These are phyloP conservation scores for Hydrocynus forskahlii DNA, from an alignment of 2,797 vertebrate species.

Conservation along the genomic window DNA sequence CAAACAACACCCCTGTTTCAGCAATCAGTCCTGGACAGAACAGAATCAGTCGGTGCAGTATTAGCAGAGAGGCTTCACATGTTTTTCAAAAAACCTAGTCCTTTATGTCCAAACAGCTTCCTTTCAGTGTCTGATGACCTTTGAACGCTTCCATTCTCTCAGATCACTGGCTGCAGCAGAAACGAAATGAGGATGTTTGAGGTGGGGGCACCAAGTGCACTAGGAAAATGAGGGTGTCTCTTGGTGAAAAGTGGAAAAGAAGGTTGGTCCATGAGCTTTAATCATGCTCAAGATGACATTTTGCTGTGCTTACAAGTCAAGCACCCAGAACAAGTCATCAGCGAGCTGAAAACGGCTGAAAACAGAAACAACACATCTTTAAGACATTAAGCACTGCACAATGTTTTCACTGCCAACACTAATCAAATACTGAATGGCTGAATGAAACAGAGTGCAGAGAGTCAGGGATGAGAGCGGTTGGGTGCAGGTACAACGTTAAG, in stretches of 20 bases:
- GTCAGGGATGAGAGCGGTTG: slow-evolving; percentile 1
- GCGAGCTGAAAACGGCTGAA: not conserved
- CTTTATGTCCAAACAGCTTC: not conserved
- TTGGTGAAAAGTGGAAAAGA: not conserved
- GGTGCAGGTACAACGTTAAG: not conserved
- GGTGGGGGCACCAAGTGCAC: not conserved
- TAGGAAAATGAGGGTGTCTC: not conserved
- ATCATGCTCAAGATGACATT: not conserved
- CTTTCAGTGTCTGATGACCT: slow-evolving; percentile 16
- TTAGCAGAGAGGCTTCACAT: slow-evolving; percentile 1
- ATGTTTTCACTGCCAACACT: not conserved
- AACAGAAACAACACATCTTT: too few species aligned
- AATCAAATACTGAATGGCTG: not conserved
- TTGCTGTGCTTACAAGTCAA: slow-evolving; percentile 15
- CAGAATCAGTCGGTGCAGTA: slow-evolving; percentile 14
- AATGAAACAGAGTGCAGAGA: not conserved
- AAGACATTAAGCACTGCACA: slow-evolving; percentile 4
- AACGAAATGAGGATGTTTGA: slow-evolving; percentile 16
- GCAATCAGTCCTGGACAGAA: slow-evolving; percentile 74
- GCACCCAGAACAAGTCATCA: not conserved
- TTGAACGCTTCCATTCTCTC: slow-evolving; percentile 7
- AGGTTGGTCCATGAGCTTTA: slow-evolving; percentile 1
- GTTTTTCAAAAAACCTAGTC: not conserved
- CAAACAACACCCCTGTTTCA: slow-evolving; percentile 74
- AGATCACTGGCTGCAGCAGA: slow-evolving; percentile 11